Evolutionary conservation across 1,140 invertebrate species (phyloP), one percentile per base, ranked within the genome.

Genomic region (Micrasema longulum): DNA sequence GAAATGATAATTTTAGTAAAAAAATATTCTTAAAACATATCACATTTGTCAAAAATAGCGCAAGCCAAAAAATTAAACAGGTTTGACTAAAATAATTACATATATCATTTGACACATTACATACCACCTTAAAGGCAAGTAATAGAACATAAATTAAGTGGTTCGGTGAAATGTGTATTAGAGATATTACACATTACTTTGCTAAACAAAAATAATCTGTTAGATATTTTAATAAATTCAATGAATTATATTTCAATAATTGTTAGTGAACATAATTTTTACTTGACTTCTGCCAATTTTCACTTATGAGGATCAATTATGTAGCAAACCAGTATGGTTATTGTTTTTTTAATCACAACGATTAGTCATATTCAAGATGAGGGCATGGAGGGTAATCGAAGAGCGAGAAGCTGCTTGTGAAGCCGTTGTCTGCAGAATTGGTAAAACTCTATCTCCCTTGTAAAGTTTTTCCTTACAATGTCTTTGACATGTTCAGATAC

Each of bases 361-460:
- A 12, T 23, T 53, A n/a, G 20, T 31, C 6, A n/a, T 0, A 53
- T 22, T 57, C 41, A 63, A 41, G 65, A 55, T 5, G 65, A 67
- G 10, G 50, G 67, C n/a, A 82, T 77, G 0, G 77, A 57, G 1
- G 87, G 84, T 53, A 88, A 80, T 77, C 90, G 86, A 5, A 94
- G 83, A 0, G 93, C 93, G 35, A 91, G 82, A 71, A 92, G 87
- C 80, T 96, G 95, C 79, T 90, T 88, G 76, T 96, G 90, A 7
- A 97, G 83, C 77, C 94, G 85, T 80, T 96, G 93, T 76, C 89
- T 90, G 78, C 94, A 95, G 79, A 96, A 97, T 78, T 96, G 91
- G 81, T 96, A 97, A 80, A 97, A 95, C 79, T 96, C 94, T 18
- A 96, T 94, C 84, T 97, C 95, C 64, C 91, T 87, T 0, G 94